Evolutionary conservation across 2,797 vertebrate species (phyloP).

Genomic region (Oryzias sinensis): DNA sequence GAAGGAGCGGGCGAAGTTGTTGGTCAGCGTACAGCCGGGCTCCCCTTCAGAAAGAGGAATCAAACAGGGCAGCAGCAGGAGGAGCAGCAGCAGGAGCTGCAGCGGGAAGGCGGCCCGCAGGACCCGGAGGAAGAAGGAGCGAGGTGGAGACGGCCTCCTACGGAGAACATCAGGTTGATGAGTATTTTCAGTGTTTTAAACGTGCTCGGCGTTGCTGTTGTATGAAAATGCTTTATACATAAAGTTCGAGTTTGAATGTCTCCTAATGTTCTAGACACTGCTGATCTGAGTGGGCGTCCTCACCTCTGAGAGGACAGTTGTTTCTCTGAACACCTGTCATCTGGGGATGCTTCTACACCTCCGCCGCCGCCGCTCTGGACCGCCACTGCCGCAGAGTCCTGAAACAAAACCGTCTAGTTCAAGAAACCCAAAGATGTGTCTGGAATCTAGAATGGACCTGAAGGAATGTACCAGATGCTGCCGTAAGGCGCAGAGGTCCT

Average conservation of each 20-base stretch:
- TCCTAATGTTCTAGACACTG: too few relatives aligned
- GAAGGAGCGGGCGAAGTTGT: slow-evolving; percentile 93
- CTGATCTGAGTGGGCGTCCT: neutral
- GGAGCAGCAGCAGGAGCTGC: slow-evolving; percentile 86
- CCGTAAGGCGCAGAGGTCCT: slow-evolving; percentile 75
- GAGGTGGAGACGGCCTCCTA: slow-evolving; percentile 71
- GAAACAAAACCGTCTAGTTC: neutral
- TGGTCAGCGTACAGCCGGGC: slow-evolving; percentile 85
- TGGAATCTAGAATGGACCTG: neutral
- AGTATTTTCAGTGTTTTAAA: neutral
- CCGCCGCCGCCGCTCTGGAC: neutral
- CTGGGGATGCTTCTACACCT: slow-evolving; percentile 14
- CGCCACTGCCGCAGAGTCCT: slow-evolving; percentile 35
- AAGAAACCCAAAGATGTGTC: neutral
- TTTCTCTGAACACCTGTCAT: slow-evolving; percentile 6
- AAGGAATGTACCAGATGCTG: slow-evolving; percentile 75
- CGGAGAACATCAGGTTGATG: neutral
- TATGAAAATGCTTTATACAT: neutral
- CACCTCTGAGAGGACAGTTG: slow-evolving; percentile 33
- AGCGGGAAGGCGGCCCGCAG: slow-evolving; percentile 86
- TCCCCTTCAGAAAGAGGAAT: slow-evolving; percentile 84
- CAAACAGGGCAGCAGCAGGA: slow-evolving; percentile 86
- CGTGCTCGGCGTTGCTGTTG: too few relatives aligned
- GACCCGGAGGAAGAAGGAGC: slow-evolving; percentile 85
- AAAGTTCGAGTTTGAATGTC: neutral